These are phyloP conservation scores for Sakesphorus luctuosus DNA, from an alignment of 2,113 vertebrate genomes.

Conservation along the genomic window DNA sequence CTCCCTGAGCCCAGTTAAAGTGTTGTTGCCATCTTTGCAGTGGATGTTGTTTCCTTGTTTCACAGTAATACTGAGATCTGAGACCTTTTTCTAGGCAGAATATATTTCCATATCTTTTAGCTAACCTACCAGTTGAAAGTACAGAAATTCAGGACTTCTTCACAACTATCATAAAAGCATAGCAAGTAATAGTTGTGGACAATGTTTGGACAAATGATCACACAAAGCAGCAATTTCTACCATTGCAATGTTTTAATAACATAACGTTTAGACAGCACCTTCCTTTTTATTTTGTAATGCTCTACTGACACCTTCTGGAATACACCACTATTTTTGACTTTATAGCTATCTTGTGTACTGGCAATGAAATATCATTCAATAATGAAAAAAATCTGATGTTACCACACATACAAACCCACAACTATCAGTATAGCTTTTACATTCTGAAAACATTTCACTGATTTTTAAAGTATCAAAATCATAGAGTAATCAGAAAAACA, in stretches of 20 bases:
- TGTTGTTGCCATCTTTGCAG: neutral
- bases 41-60: neutral
- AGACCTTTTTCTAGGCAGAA: neutral
- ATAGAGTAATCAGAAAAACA: neutral
- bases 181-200: neutral
- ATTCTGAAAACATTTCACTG: neutral
- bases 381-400: neutral
- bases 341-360: neutral
- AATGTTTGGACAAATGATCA: neutral
- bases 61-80: neutral
- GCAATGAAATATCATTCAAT: neutral
- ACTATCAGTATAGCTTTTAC: neutral
- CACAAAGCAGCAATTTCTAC: neutral
- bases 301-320: slow-evolving; percentile 75
- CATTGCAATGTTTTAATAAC: neutral
- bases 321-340: neutral
- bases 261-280: neutral
- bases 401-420: neutral
- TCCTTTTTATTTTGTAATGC: slow-evolving; percentile 51
- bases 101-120: neutral
- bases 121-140: neutral
- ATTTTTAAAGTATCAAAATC: neutral
- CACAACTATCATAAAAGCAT: neutral
- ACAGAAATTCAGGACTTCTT: neutral
- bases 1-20: neutral